Base-by-base conservation (phyloP, 2,888 invertebrate species). In the Nysson spinosus region DNA sequence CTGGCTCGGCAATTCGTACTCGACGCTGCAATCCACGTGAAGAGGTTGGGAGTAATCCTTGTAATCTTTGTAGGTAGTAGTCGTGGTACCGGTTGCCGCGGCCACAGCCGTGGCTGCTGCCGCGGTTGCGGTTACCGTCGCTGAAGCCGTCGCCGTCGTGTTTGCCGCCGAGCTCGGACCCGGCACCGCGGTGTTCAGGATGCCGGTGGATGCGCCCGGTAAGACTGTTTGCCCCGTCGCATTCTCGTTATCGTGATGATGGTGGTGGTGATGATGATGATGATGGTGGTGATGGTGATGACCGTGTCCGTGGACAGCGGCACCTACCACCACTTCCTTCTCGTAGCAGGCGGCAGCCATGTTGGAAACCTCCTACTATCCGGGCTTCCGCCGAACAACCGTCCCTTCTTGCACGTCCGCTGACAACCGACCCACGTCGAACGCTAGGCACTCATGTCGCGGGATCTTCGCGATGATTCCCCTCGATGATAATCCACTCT, bases 21-120 rank as follows among this genome's bases (percentile, higher is more conserved):
- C 95, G 83, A 95, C 95, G 90, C 95, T 95, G 90, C 95, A 95
- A 89, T 95, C 95, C 87, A 95, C 95, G 89, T 95, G 95, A 87
- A 95, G 90, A 83, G 95, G 95, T 88, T 94, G 92, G 87, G 93
- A 93, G 89, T 94, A 95, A 88, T 95, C 95, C 90, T 94, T 95
- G 89, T 88, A 85, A 88, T 72, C 72, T 47, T 74, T 69, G 64
- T 72, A 70, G 35, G 69, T 61, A 44, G 75, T 68, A 9, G 52
- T 56, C 80, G 85, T 80, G 75, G 80, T 80, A 84, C 82, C 82
- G 80, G 82, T 83, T 60, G 70, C 57, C 34, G 74, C 63, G 43
- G 80, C 60, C 30, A 69, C 67, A 51, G 75, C 67, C 37, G 77
- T 56, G 57, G 88, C 89, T 87, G 89, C 88, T 87, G 87, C 88